phyloP scores from a whole-genome alignment of 2,797 vertebrate genomes.

The Macrochelys suwanniensis region DNA sequence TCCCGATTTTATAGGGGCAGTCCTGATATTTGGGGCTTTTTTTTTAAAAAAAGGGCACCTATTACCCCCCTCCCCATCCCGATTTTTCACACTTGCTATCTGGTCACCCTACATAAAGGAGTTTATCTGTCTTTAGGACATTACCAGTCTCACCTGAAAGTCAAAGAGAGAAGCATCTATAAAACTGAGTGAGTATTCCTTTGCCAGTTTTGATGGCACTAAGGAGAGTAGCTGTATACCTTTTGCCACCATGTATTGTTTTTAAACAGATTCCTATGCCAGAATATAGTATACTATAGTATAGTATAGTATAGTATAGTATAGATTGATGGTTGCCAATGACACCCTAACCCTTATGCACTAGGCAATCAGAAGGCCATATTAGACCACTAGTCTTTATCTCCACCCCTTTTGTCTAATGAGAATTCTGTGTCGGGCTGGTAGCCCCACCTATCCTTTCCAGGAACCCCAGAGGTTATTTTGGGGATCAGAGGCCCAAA shows the following conservation, averaged over 20 bases:
- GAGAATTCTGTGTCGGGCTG: not conserved
- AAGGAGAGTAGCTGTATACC: fast-evolving
- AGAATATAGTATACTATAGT: no score
- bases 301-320: no score
- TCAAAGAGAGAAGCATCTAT: not conserved
- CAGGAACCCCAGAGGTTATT: not conserved
- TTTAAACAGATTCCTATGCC: not conserved
- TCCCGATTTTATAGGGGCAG: no score
- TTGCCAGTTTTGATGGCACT: not conserved
- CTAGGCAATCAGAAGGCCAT: not conserved
- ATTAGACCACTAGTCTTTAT: not conserved
- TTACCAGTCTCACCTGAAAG: constrained; percentile 28
- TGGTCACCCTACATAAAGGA: not conserved
- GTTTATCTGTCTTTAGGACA: constrained; percentile 27
- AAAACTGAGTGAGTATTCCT: not conserved
- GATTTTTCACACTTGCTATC: no score
- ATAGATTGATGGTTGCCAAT: not conserved
- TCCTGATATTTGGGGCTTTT: no score
- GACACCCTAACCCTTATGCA: fast-evolving
- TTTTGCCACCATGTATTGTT: not conserved
- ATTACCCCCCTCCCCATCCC: no score
- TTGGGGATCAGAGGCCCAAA: not conserved
- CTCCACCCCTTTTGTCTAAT: not conserved
- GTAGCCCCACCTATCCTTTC: not conserved
- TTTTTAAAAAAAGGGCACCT: no score